A percentile compares a stretch with the other conserved stretches of the same genome.
Conservation (phyloP, 2,797 vertebrate genomes). For the Hydrolagus colliei region DNA sequence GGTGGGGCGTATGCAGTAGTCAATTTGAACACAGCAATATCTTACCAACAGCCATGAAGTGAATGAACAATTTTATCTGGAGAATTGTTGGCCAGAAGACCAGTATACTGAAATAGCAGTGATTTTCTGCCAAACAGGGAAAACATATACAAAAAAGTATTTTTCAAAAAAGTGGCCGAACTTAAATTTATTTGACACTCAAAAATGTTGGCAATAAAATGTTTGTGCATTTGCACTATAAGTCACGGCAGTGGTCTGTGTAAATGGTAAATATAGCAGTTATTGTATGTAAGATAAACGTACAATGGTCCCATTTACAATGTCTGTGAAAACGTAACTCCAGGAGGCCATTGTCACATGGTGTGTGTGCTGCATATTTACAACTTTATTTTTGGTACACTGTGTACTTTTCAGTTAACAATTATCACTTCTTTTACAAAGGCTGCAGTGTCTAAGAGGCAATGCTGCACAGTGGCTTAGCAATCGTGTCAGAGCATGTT, state of each 20-base stretch:
- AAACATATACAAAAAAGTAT: not conserved
- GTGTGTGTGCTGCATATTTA: not conserved
- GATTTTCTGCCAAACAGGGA: not conserved
- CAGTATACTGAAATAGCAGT: not conserved
- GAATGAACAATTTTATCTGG: too few species aligned
- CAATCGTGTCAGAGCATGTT: not conserved
- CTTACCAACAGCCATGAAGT: too few species aligned
- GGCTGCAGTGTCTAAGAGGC: not conserved
- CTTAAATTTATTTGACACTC: not conserved
- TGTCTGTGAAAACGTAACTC: not conserved
- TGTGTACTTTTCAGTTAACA: not conserved
- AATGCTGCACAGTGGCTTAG: not conserved
- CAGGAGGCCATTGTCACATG: not conserved
- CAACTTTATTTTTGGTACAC: not conserved
- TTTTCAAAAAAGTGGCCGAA: not conserved
- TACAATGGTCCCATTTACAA: constrained; percentile 2
- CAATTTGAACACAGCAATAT: too few species aligned
- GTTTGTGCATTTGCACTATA: not conserved
- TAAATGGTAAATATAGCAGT: not conserved
- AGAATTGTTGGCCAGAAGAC: too few species aligned
- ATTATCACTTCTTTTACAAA: not conserved
- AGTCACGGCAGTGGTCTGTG: not conserved
- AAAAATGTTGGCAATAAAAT: not conserved
- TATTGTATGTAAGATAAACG: not conserved
- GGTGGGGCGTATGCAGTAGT: too few species aligned